phyloP scores from a whole-genome alignment of 2,797 vertebrate genomes.

The Taenioides sp. region DNA sequence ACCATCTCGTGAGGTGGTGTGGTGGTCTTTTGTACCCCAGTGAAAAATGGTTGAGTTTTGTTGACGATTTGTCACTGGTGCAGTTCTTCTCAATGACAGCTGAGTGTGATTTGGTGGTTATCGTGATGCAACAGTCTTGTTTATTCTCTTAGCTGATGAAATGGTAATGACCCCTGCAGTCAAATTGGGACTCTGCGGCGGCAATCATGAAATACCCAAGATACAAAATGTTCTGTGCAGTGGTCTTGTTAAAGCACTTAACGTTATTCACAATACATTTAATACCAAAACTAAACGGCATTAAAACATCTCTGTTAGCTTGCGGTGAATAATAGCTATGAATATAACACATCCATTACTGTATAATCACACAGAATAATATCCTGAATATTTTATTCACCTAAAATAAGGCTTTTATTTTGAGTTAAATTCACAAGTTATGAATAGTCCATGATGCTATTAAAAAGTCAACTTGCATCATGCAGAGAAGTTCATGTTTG shows the following conservation, averaged over 20 bases:
- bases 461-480: not conserved
- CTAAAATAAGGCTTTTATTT: not conserved
- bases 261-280: conserved; percentile 31
- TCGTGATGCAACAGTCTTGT: conserved; percentile 50
- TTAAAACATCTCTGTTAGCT: conserved; percentile 22
- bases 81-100: conserved; percentile 36
- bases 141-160: conserved; percentile 57
- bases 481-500: not conserved
- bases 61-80: conserved; percentile 1
- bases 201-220: conserved; percentile 43
- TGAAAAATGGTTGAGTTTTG: conserved; percentile 36
- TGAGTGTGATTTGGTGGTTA: conserved; percentile 36
- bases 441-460: not conserved
- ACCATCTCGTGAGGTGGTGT: conserved; percentile 13
- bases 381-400: conserved; percentile 2
- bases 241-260: conserved; percentile 19
- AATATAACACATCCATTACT: not conserved
- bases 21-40: conserved; percentile 22
- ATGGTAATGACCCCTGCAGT: conserved; percentile 58
- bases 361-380: not conserved
- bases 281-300: conserved; percentile 21
- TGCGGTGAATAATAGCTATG: not conserved
- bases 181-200: conserved; percentile 41
- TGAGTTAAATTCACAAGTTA: not conserved
- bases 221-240: conserved; percentile 27